Evolutionary conservation across 2,113 vertebrate genomes (phyloP), one percentile per base, ranked within the genome.

Genomic region (Tachycineta bicolor): DNA sequence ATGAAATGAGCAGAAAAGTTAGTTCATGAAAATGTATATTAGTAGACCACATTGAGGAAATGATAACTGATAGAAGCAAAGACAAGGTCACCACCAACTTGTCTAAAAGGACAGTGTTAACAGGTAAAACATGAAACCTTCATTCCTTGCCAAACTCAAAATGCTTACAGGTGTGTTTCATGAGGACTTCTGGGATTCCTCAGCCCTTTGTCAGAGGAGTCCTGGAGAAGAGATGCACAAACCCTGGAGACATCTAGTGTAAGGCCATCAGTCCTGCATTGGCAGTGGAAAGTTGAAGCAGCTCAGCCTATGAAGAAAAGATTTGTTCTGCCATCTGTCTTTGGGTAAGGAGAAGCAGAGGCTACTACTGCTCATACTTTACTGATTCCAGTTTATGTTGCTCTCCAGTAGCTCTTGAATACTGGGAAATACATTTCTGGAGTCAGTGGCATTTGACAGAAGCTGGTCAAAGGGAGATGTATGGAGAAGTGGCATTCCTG

Each of bases 151-250:
- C 92, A 94, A 93, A 94, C 41, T 95, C 82, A 83, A 80, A 94
- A 95, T 95, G 37, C 78, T 94, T 95, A 33, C 94, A 94, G 94
- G 85, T 96, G 43, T 96, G 70, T 93, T 96, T 94, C 82, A 71
- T 90, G 75, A 94, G 92, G 90, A 92, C 88, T 91, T 91, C 87
- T 93, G 94, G 78, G 90, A 90, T 95, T 89, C 94, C 87, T 95
- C 67, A 94, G 49, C 87, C 87, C 70, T 87, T 95, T 91, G 49
- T 93, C 92, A 95, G 70, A 93, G 90, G 82, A 90, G 85, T 93
- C 92, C 65, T 91, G 84, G 75, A 95, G 95, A 87, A 89, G 85
- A 87, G 78, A 44, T 90, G 94, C 84, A 68, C 67, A 96, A 85
- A 90, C 31, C 87, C 58, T 87, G 95, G 93, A 91, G 87, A 91